These are phyloP conservation scores for Rhizoglyphus robini DNA, from an alignment of 1,140 invertebrate genomes.

Conservation along the genomic window DNA sequence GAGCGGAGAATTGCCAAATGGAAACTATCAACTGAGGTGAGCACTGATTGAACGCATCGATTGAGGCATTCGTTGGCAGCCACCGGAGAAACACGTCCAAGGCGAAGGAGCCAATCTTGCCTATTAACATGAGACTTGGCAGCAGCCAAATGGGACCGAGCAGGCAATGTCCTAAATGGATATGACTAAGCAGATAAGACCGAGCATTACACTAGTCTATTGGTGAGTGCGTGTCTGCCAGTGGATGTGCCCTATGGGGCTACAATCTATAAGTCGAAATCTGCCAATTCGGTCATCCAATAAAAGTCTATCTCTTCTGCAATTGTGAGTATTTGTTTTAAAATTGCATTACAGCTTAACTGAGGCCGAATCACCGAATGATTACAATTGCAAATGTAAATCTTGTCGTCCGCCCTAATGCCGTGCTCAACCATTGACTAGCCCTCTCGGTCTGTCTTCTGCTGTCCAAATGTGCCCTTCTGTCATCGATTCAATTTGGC, in stretches of 20 bases:
- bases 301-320: too few relatives aligned
- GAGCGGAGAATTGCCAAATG: background rate
- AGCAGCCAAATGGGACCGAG: background rate
- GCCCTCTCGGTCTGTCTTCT: background rate
- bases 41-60: background rate
- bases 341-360: constrained; percentile 9
- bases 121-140: background rate
- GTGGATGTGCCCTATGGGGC: background rate
- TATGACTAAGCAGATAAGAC: background rate
- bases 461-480: background rate
- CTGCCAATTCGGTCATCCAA: too few relatives aligned
- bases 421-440: background rate
- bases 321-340: constrained; percentile 12
- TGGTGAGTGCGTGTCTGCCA: background rate
- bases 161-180: background rate
- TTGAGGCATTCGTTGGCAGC: too few relatives aligned
- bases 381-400: constrained; percentile 10
- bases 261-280: too few relatives aligned
- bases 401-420: constrained; percentile 3
- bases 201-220: background rate
- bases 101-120: too few relatives aligned
- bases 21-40: too few relatives aligned
- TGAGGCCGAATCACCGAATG: background rate
- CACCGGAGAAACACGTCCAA: background rate
- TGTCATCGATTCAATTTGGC: background rate